Conservation (phyloP, 2,888 invertebrate genomes). For the Nipponacmea schrenckii region DNA sequence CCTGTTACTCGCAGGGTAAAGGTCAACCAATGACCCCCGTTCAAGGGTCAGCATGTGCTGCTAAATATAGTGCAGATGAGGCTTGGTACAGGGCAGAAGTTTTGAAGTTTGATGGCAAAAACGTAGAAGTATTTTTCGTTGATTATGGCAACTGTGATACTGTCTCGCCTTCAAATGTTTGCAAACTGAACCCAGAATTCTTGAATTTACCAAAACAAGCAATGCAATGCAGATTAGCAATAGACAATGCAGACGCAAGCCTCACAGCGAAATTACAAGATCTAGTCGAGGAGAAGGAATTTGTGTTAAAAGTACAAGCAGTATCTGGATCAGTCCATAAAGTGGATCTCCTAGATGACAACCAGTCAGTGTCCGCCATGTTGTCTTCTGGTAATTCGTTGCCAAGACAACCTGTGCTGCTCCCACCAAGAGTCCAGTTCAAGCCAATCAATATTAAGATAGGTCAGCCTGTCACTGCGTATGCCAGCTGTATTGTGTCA, state of each 20-base stretch:
- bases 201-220: constrained; percentile 45
- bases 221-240: constrained; percentile 43
- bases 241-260: constrained; percentile 21
- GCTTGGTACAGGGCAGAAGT: constrained; percentile 78
- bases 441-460: constrained; percentile 29
- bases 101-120: constrained; percentile 66
- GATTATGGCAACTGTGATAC: constrained; percentile 73
- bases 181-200: constrained; percentile 25
- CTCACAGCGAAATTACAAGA: constrained; percentile 29
- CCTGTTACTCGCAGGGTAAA: constrained; percentile 25
- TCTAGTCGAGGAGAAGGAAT: constrained; percentile 22
- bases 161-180: constrained; percentile 16
- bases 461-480: constrained; percentile 29
- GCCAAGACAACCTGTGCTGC: constrained; percentile 9
- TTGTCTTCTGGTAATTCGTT: constrained; percentile 2
- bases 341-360: constrained; percentile 22
- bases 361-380: constrained; percentile 18
- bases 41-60: constrained; percentile 74
- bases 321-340: constrained; percentile 12
- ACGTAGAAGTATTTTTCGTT: constrained; percentile 73
- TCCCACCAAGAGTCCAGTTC: constrained; percentile 22
- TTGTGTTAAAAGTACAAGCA: constrained; percentile 14
- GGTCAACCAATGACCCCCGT: constrained; percentile 17
- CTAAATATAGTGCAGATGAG: constrained; percentile 73
- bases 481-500: constrained; percentile 46